Base-by-base conservation (phyloP, 2,888 invertebrate species). In the Diarsia mendica region DNA sequence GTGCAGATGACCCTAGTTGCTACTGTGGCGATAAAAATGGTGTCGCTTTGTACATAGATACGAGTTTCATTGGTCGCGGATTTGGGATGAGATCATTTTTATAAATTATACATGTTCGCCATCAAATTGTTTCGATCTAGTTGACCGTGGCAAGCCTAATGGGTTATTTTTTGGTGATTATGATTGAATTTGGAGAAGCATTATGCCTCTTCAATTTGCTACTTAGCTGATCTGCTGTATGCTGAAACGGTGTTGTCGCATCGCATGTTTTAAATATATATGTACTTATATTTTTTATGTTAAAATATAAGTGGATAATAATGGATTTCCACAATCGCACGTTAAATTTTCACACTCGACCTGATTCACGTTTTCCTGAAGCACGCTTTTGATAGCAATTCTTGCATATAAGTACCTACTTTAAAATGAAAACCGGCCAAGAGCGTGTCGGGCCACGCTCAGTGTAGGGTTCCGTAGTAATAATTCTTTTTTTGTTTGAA, bases 1-100 rank as follows among this genome's bases (percentile, higher is more conserved):
- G 69, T 68, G 76, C 75, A 75, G 73, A 82, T 89, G 85, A 85
- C 85, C 83, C 69, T 85, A 70, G 82, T 53, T n/a, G 77, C 77
- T 86, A 75, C 85, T 77, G 83, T 66, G 77, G 48, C 77, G 84
- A 88, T 87, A 85, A 83, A 78, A 72, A 44, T 3, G 18, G 39
- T 48, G n/a, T 66, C 51, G 15, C 15, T 46, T 61, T 61, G 68
- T 60, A 53, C 67, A 65, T 73, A 53, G 46, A n/a, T 63, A 44
- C 9, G 18, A 53, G 61, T 67, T 44, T n/a, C 10, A 58, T 58
- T 44, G 48, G 20, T 23, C 44, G 20, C 33, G 46, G 28, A 67
- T 78, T 79, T 64, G n/a, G 23, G 23, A 79, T 78, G 78, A 73
- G 66, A 78, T 78, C 73, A 79, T 78, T 78, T 39, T 60, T 60